phyloP scores from a whole-genome alignment of 2,113 vertebrate species.

The Syngnathus scovelli region DNA sequence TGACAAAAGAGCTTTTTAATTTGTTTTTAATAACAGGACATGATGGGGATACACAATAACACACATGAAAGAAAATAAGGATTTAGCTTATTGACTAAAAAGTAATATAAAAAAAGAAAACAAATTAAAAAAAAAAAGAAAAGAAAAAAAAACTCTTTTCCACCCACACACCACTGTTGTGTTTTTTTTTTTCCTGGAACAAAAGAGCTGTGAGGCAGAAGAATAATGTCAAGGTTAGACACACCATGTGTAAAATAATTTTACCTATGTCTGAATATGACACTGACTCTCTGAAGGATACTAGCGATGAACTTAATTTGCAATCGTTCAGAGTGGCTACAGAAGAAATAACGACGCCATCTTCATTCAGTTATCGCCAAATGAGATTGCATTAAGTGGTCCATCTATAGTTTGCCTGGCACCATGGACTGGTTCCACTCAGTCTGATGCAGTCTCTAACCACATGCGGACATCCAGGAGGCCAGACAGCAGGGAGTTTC shows the following conservation, averaged over 20 bases:
- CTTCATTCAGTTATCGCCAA: slow-evolving; percentile 59
- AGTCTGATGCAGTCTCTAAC: slow-evolving; percentile 65
- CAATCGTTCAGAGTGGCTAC: slow-evolving; percentile 30
- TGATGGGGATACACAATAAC: neutral
- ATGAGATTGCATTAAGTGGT: slow-evolving; percentile 65
- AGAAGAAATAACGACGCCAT: slow-evolving; percentile 30
- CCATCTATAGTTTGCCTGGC: slow-evolving; percentile 40
- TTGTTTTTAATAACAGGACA: no score
- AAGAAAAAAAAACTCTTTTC: no score
- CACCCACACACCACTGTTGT: no score
- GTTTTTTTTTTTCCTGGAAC: slow-evolving; percentile 9
- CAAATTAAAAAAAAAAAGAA: no score
- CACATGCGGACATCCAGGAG: slow-evolving; percentile 62
- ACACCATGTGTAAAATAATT: slow-evolving; percentile 34
- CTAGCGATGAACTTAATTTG: slow-evolving; percentile 16
- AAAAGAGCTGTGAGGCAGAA: slow-evolving; percentile 14
- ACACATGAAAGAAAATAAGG: neutral
- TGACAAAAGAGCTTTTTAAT: no score
- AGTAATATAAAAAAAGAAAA: neutral
- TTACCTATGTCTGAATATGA: slow-evolving; percentile 22
- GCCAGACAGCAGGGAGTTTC: slow-evolving; percentile 55
- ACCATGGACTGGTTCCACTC: slow-evolving; percentile 61
- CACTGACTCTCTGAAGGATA: slow-evolving; percentile 50
- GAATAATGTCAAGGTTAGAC: slow-evolving; percentile 43
- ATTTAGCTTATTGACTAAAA: neutral